Conservation (phyloP, 1,140 invertebrate species). For the Pomacea maculata region DNA sequence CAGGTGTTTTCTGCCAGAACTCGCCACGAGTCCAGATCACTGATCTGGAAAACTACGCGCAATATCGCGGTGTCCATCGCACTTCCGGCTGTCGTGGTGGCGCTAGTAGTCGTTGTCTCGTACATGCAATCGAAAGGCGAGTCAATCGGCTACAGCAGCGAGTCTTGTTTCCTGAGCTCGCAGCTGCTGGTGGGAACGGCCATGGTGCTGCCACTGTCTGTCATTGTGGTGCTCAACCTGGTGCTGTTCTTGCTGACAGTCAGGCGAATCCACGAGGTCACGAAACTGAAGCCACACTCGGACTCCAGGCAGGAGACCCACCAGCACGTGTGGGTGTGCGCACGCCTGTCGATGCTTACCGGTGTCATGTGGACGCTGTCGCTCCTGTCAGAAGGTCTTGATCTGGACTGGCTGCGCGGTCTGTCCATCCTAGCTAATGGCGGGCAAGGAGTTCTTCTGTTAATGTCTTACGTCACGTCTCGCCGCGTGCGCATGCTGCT, state of each 20-base stretch:
- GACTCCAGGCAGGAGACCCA: background rate
- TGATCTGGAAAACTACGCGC: background rate
- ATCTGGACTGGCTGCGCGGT: conserved; percentile 66
- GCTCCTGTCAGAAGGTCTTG: conserved; percentile 66
- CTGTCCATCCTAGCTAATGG: conserved; percentile 70
- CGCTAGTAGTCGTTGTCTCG: background rate
- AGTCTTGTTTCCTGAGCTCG: conserved; percentile 28
- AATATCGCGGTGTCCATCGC: background rate
- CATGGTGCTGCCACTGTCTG: conserved; percentile 18
- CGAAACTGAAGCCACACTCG: background rate
- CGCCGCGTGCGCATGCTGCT: conserved; percentile 12
- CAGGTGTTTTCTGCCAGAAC: too few species aligned
- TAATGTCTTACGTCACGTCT: conserved; percentile 68
- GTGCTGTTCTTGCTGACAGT: conserved; percentile 30
- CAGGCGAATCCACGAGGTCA: conserved; percentile 19
- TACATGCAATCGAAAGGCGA: background rate
- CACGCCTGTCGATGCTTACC: conserved; percentile 59
- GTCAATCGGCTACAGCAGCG: conserved; percentile 24
- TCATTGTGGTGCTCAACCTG: conserved; percentile 26
- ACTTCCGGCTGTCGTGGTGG: background rate
- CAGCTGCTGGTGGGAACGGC: conserved; percentile 13
- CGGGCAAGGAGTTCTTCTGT: conserved; percentile 71
- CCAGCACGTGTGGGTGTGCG: conserved; percentile 26
- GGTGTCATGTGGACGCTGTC: conserved; percentile 70
- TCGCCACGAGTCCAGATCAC: background rate